These are phyloP conservation scores for Eudiplozoon nipponicum DNA, from an alignment of 2,888 invertebrate species.

Conservation along the genomic window DNA sequence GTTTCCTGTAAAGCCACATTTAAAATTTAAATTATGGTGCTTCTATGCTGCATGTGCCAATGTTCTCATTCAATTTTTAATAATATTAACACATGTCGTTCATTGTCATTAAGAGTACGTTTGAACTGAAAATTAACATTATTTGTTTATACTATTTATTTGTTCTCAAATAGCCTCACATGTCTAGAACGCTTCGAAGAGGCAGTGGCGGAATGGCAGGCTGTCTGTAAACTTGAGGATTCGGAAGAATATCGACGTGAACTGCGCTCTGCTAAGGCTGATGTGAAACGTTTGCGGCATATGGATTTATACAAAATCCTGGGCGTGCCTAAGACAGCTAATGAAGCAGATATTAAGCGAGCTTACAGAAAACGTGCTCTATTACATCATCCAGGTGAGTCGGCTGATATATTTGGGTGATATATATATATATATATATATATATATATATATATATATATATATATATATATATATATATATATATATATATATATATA, in stretches of 20 bases:
- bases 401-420: neutral
- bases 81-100: too few relatives aligned
- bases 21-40: too few relatives aligned
- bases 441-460: slow-evolving; percentile 6
- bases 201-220: slow-evolving; percentile 59
- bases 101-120: too few relatives aligned
- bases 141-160: too few relatives aligned
- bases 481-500: neutral
- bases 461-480: neutral
- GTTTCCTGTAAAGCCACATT: too few relatives aligned
- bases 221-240: slow-evolving; percentile 42
- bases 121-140: too few relatives aligned
- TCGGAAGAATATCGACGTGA: slow-evolving; percentile 34
- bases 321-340: slow-evolving; percentile 46
- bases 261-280: slow-evolving; percentile 52
- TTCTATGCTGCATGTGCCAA: too few relatives aligned
- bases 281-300: slow-evolving; percentile 55
- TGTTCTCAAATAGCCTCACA: too few relatives aligned
- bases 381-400: slow-evolving; percentile 47
- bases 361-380: slow-evolving; percentile 63
- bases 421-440: neutral
- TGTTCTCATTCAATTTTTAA: too few relatives aligned
- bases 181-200: too few relatives aligned
- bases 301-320: slow-evolving; percentile 67
- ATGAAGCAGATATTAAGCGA: slow-evolving; percentile 66